phyloP scores from a whole-genome alignment of 2,888 invertebrate genomes.

The Terebella lapidaria region DNA sequence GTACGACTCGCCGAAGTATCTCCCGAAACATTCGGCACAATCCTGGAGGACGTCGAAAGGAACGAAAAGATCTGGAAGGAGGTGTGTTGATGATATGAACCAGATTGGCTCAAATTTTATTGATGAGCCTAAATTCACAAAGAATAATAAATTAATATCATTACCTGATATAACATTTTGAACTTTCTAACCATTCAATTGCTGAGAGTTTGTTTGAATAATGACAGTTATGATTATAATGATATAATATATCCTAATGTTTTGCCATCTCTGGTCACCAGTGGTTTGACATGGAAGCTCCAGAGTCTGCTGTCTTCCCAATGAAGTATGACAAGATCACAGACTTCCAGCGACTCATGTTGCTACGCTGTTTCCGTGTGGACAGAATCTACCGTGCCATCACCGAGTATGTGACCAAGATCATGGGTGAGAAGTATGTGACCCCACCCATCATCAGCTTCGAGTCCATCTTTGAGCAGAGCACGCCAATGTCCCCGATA shows the following conservation, averaged over 20 bases:
- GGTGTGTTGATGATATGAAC: too few relatives aligned
- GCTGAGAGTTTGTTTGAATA: too few relatives aligned
- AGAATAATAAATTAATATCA: not conserved
- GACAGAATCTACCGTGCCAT: conserved; percentile 84
- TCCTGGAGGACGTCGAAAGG: conserved; percentile 64
- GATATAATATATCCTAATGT: too few relatives aligned
- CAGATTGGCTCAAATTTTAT: not conserved
- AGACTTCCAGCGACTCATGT: conserved; percentile 69
- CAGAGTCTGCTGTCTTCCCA: conserved; percentile 71
- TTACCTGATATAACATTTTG: not conserved
- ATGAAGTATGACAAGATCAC: conserved; percentile 63
- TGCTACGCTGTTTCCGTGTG: conserved; percentile 81
- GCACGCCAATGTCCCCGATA: conserved; percentile 63
- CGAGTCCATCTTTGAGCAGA: conserved; percentile 79
- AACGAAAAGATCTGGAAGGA: conserved; percentile 60
- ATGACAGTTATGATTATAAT: too few relatives aligned
- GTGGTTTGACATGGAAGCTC: conserved; percentile 82
- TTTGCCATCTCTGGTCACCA: conserved; percentile 42
- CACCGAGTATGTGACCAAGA: conserved; percentile 63
- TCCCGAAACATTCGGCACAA: conserved; percentile 61
- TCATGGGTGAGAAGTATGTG: conserved; percentile 78
- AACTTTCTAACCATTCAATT: too few relatives aligned
- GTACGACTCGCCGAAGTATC: conserved; percentile 69
- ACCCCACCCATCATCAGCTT: conserved; percentile 83
- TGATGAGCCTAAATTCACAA: too few relatives aligned